Evolutionary conservation across 2,888 invertebrate species (phyloP), one percentile per base, ranked within the genome.

Genomic region (Napeogenes sylphis): DNA sequence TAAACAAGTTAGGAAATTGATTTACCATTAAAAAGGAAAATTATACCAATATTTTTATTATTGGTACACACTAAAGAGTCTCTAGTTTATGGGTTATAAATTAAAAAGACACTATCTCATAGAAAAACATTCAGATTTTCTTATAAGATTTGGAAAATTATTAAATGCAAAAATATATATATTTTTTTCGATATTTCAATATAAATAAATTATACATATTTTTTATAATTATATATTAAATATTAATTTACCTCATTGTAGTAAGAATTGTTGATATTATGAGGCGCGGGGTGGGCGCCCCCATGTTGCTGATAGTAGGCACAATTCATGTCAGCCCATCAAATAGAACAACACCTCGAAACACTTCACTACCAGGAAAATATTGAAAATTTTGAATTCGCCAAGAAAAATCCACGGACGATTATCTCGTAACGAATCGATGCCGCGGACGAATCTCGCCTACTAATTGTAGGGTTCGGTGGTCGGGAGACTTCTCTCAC

Each of bases 341-440:
- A 71, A 78, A 71, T 75, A 80, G 14, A 14, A 35, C 35, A 35
- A 35, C 77, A 75, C 71, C 73, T 70, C 69, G 71, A 77, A 77
- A 76, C 75, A 75, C 72, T 68, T 75, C 80, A 82, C 80, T 59
- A 57, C 45, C 62, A 55, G 59, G 80, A 86, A 82, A 86, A 81
- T 85, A 81, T 75, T 42, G 10, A 10, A 42, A 75, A 76, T 74
- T 79, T 78, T 80, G 35, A 78, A 73, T 75, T 71, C 70, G 70
- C 75, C 74, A 75, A 76, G 78, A 82, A 85, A 86, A 82, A 82
- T 78, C 75, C 73, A 75, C 81, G 81, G 85, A 83, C 86, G 87
- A 88, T 89, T 90, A 89, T 84, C 83, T 81, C 82, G 87, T 88
- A 83, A 90, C 90, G 90, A 89, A 89, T 88, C 85, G 90, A 89